phyloP scores from a whole-genome alignment of 2,888 invertebrate genomes.

The Trissolcus japonicus region DNA sequence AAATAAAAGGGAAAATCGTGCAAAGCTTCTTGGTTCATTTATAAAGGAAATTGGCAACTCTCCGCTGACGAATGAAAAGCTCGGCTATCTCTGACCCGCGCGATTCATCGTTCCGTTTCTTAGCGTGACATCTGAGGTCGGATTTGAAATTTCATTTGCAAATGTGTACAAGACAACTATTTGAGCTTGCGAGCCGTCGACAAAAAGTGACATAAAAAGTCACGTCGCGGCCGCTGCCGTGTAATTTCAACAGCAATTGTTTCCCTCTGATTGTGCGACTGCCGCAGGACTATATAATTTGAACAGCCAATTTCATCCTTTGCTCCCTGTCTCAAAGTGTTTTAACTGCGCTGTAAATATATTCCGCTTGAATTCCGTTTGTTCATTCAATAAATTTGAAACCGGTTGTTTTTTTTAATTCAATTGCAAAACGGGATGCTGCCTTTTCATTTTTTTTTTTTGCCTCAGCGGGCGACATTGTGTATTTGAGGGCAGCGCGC shows the following conservation, averaged over 20 bases:
- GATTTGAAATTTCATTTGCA: conserved; percentile 45
- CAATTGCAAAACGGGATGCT: background rate
- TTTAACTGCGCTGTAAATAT: conserved; percentile 28
- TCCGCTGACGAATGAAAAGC: conserved; percentile 38
- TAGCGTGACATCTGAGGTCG: conserved; percentile 37
- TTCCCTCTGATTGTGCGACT: conserved; percentile 26
- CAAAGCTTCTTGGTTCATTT: conserved; percentile 46
- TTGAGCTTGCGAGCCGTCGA: conserved; percentile 13
- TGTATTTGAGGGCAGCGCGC: too few species aligned
- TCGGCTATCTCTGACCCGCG: conserved; percentile 21
- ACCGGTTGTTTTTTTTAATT: background rate
- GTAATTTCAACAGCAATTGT: conserved; percentile 47
- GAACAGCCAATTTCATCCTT: conserved; percentile 19
- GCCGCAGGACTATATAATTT: conserved; percentile 32
- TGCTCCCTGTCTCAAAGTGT: conserved; percentile 22
- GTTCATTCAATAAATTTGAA: conserved; percentile 17
- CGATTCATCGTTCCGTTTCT: conserved; percentile 33
- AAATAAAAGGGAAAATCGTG: conserved; percentile 32
- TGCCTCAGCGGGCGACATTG: background rate
- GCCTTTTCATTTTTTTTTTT: background rate
- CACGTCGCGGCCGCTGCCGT: conserved; percentile 27
- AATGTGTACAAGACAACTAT: conserved; percentile 41
- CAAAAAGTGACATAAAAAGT: conserved; percentile 37
- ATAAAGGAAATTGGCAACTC: conserved; percentile 52
- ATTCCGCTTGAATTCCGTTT: conserved; percentile 2